phyloP scores from a whole-genome alignment of 2,888 invertebrate genomes.

The Steromphala cineraria region DNA sequence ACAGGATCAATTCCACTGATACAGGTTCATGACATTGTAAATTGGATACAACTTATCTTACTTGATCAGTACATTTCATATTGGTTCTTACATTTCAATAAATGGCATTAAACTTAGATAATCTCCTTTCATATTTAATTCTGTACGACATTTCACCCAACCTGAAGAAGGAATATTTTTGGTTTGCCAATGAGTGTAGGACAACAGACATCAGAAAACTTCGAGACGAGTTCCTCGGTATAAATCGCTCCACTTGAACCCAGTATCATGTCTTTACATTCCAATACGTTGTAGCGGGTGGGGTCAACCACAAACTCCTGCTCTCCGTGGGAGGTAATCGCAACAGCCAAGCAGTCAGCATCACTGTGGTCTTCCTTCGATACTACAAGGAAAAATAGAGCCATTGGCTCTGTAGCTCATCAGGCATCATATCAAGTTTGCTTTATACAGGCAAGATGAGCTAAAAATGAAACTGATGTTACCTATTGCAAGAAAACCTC shows the following conservation, averaged over 20 bases:
- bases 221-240: constrained; percentile 77
- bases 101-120: too few relatives aligned
- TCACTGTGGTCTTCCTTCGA: constrained; percentile 86
- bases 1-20: too few relatives aligned
- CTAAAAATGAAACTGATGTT: too few relatives aligned
- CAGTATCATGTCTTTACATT: constrained; percentile 46
- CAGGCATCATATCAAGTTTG: too few relatives aligned
- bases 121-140: too few relatives aligned
- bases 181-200: constrained; percentile 90
- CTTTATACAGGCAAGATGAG: too few relatives aligned
- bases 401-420: too few relatives aligned
- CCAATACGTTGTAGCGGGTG: constrained; percentile 80
- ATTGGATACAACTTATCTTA: too few relatives aligned
- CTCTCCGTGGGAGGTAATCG: constrained; percentile 92
- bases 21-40: too few relatives aligned
- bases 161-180: constrained; percentile 84
- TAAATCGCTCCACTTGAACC: constrained; percentile 42
- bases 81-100: too few relatives aligned
- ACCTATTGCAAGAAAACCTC: too few relatives aligned
- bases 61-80: too few relatives aligned
- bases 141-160: constrained; percentile 59
- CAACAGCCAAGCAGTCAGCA: constrained; percentile 87
- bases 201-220: constrained; percentile 82
- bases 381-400: constrained; percentile 76
- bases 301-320: constrained; percentile 81